Evolutionary conservation across 2,888 invertebrate species (phyloP).

Genomic region (Drosophila recens): DNA sequence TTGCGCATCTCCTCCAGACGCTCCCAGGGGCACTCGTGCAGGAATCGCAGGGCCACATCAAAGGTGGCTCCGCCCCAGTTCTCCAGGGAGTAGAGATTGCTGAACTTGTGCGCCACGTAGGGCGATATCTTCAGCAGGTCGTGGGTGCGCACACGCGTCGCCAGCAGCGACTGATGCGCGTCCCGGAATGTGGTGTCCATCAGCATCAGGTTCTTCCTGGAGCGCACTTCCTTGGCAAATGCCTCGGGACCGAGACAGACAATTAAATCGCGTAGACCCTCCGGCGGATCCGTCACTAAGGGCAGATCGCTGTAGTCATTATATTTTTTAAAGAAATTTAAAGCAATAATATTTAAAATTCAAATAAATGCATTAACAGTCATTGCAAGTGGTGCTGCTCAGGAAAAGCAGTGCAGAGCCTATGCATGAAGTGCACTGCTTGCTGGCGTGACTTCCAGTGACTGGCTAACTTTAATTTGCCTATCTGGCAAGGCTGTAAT

Average conservation of each 20-base stretch:
- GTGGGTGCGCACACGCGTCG: slow-evolving; percentile 96
- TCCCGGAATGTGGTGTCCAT: slow-evolving; percentile 99
- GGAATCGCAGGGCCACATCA: slow-evolving; percentile 97
- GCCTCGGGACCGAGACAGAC: slow-evolving; percentile 95
- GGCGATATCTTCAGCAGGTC: slow-evolving; percentile 97
- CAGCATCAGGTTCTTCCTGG: slow-evolving; percentile 93
- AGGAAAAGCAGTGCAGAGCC: not conserved
- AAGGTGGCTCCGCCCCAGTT: slow-evolving; percentile 99
- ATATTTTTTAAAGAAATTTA: not conserved
- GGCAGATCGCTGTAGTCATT: not conserved
- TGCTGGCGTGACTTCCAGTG: not conserved
- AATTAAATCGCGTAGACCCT: slow-evolving; percentile 94
- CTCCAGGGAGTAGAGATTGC: slow-evolving; percentile 94
- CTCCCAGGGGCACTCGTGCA: slow-evolving; percentile 99
- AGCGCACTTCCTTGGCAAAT: slow-evolving; percentile 97
- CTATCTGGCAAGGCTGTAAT: not conserved
- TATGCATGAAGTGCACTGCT: not conserved
- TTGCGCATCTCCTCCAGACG: slow-evolving; percentile 96
- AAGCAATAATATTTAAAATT: too few species aligned
- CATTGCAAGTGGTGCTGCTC: not conserved
- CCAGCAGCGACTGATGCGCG: slow-evolving; percentile 98
- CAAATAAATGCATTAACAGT: not conserved
- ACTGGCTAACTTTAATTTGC: not conserved
- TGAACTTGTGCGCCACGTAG: slow-evolving; percentile 97
- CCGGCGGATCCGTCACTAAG: slow-evolving; percentile 90